Conservation (phyloP, 2,797 vertebrate species). For the Melanogrammus aeglefinus region DNA sequence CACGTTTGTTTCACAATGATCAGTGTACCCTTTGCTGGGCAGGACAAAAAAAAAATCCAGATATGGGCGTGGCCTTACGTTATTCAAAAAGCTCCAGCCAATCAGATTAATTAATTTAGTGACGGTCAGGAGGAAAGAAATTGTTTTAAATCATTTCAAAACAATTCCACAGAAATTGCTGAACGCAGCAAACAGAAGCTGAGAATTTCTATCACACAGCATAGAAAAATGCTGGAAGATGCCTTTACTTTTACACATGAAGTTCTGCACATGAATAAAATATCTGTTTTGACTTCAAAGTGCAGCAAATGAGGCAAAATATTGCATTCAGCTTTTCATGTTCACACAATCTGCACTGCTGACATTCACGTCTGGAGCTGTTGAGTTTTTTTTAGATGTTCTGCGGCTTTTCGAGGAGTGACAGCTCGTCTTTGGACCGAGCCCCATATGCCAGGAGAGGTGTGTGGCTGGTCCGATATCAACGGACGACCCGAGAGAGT, state of each 20-base stretch:
- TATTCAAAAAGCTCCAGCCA: neutral
- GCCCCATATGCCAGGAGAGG: conserved; percentile 18
- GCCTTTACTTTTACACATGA: conserved; percentile 62
- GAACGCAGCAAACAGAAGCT: neutral
- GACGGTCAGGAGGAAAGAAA: neutral
- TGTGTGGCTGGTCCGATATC: neutral
- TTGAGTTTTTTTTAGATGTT: conserved; percentile 20
- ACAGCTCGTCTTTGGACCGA: conserved; percentile 39
- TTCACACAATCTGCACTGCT: conserved; percentile 49
- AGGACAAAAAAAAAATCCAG: too few relatives aligned
- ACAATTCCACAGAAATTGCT: neutral
- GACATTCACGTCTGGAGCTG: conserved; percentile 40
- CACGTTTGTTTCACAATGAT: too few relatives aligned
- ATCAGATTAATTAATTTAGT: neutral
- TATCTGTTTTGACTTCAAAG: conserved; percentile 65
- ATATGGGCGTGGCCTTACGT: neutral
- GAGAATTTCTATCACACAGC: conserved; percentile 19
- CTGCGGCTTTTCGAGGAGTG: conserved; percentile 23
- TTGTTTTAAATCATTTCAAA: neutral
- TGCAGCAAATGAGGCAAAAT: conserved; percentile 50
- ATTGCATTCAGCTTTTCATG: conserved; percentile 44
- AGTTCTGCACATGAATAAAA: conserved; percentile 68
- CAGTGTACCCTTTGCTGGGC: too few relatives aligned
- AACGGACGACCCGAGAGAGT: neutral
- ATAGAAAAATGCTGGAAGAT: conserved; percentile 51